Conservation (phyloP, 2,888 invertebrate genomes). For the Malacosoma neustria region DNA sequence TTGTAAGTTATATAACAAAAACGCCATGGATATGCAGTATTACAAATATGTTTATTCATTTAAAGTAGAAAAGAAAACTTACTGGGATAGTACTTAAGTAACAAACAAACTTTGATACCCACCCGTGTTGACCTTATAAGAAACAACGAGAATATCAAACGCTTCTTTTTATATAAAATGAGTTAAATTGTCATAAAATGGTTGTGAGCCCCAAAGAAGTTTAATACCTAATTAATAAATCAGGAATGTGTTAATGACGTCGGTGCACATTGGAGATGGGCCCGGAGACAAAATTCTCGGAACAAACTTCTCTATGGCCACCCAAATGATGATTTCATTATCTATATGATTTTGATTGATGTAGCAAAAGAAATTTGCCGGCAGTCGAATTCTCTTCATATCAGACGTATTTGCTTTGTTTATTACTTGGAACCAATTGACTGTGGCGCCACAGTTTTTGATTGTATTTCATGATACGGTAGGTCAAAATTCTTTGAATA, state of each 20-base stretch:
- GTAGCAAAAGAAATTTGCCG: constrained; percentile 62
- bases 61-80: too few species aligned
- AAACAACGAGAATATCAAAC: not conserved
- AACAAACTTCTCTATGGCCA: constrained; percentile 67
- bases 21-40: too few species aligned
- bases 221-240: constrained; percentile 67
- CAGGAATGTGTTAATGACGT: constrained; percentile 70
- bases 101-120: too few species aligned
- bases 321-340: constrained; percentile 75
- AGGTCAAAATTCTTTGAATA: not conserved
- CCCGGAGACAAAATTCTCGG: constrained; percentile 47
- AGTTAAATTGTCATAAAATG: not conserved
- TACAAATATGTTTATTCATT: too few species aligned
- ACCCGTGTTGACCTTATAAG: not conserved
- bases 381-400: constrained; percentile 63
- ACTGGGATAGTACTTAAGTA: too few species aligned
- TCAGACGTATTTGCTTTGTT: constrained; percentile 60
- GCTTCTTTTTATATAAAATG: not conserved
- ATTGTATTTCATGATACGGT: constrained; percentile 17
- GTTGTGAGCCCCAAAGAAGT: constrained; percentile 9
- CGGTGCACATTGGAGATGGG: constrained; percentile 37
- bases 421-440: constrained; percentile 71
- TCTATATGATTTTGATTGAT: constrained; percentile 75
- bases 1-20: too few species aligned
- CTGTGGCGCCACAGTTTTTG: constrained; percentile 67